Conservation (phyloP, 2,888 invertebrate genomes). For the Tuberolachnus salignus region DNA sequence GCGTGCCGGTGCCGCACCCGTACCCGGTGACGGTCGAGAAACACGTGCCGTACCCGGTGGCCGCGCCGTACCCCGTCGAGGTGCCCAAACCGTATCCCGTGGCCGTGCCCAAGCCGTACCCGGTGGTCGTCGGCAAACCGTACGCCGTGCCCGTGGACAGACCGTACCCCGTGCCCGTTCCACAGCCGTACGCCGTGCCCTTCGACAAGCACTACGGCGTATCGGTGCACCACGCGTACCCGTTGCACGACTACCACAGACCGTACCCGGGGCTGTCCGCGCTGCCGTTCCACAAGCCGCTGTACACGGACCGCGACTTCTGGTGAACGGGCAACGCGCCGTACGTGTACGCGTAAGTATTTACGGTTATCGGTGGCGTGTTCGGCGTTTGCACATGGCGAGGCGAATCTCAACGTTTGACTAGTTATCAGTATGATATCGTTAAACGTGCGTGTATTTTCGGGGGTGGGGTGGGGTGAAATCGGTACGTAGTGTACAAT, state of each 20-base stretch:
- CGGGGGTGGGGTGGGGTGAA: no score
- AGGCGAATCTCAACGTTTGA: no score
- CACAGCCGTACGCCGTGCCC: conserved; percentile 59
- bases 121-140: conserved; percentile 58
- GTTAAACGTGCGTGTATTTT: no score
- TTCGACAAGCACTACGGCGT: conserved; percentile 59
- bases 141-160: conserved; percentile 61
- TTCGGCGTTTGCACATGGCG: no score
- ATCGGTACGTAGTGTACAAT: no score
- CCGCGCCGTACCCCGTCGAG: conserved; percentile 64
- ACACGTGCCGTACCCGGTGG: conserved; percentile 64
- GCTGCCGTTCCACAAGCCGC: conserved; percentile 55
- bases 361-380: no score
- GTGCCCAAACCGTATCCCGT: conserved; percentile 66
- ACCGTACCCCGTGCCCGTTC: conserved; percentile 59
- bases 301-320: conserved; percentile 45
- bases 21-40: conserved; percentile 66
- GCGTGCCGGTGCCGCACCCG: conserved; percentile 66
- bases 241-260: conserved; percentile 64
- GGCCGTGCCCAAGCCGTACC: conserved; percentile 61
- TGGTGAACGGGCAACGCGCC: conserved; percentile 13
- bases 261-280: conserved; percentile 54
- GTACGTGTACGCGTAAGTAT: no score
- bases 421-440: no score
- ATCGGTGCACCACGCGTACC: conserved; percentile 61